Base-by-base conservation (phyloP, 2,888 invertebrate genomes). In the Pycnomerus fuliginosus region DNA sequence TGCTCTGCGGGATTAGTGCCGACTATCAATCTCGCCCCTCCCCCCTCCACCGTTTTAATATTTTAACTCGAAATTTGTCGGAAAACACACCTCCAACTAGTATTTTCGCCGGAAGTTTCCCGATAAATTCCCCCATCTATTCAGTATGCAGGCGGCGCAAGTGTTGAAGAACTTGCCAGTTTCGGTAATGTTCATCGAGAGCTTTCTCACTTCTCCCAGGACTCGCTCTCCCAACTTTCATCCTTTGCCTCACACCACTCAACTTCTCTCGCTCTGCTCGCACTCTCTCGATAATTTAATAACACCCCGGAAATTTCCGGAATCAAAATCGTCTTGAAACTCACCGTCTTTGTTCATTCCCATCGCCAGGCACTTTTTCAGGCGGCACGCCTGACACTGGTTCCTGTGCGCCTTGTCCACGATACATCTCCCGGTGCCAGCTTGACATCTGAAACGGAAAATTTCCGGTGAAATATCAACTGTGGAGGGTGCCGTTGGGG, bases 271-370 rank as follows among this genome's bases (percentile, higher is more conserved):
- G 28, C 22, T 28, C 24, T 15, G n/a, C 10, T 12, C 7, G 16
- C 15, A 3, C 23, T 12, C 30, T 40, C 35, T 48, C 54, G 57
- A 57, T 60, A 60, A 60, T 58, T 58, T 57, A 58, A 60, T 60
- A 58, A 58, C 47, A 50, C 57, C 50, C 48, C 41, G 42, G 50
- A 53, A 56, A 50, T 50, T 53, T 49, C 20, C 8, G 13, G 28
- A 28, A 7, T 4, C 4, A 28, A 28, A 28, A 12, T 10, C 11
- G 28, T 10, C 13, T 28, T 28, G 28, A 32, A 38, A 77, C 90
- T 85, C 76, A 98, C 98, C 98, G 76, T 99, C 98, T 78, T 98
- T 99, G 76, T 99, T 99, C 99, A 99, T 99, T 50, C 98, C 99
- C 92, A 96, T 96, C 53, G 90, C 84, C 56, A 99, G 82, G 72